These are phyloP conservation scores for Tetramorium simillimum DNA, from an alignment of 1,140 invertebrate species.

Conservation along the genomic window DNA sequence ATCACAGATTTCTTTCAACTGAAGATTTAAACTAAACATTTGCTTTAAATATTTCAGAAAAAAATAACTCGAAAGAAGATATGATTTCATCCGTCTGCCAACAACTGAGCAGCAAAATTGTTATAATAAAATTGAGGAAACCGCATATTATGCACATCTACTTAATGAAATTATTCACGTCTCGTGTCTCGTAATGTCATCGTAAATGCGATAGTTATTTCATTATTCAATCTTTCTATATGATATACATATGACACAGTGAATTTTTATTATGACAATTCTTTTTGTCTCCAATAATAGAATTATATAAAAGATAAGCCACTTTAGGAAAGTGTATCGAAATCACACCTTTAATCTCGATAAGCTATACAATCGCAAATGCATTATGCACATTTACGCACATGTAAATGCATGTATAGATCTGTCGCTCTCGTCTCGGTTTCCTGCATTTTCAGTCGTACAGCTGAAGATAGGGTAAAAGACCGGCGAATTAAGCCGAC, in stretches of 20 bases:
- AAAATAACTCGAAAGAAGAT: neutral
- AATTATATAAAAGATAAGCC: neutral
- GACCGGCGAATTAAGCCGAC: constrained; percentile 70
- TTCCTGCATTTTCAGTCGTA: constrained; percentile 40
- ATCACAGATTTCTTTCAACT: neutral
- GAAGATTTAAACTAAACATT: neutral
- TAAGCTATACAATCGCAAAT: neutral
- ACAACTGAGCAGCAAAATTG: neutral
- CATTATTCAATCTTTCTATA: neutral
- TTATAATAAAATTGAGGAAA: neutral
- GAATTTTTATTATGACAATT: neutral
- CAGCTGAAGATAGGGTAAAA: constrained; percentile 52
- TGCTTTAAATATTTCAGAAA: neutral
- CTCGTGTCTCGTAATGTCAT: neutral
- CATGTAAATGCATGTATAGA: neutral
- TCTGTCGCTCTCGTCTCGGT: neutral
- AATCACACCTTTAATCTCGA: neutral
- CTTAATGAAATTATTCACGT: constrained; percentile 4
- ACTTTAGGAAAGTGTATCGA: neutral
- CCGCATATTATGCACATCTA: neutral
- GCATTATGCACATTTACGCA: constrained; percentile 9
- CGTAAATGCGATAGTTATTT: neutral
- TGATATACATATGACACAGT: neutral
- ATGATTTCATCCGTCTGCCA: neutral
- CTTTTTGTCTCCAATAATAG: neutral